Evolutionary conservation across 1,140 invertebrate genomes (phyloP).

Genomic region (Matsumurasca onukii): DNA sequence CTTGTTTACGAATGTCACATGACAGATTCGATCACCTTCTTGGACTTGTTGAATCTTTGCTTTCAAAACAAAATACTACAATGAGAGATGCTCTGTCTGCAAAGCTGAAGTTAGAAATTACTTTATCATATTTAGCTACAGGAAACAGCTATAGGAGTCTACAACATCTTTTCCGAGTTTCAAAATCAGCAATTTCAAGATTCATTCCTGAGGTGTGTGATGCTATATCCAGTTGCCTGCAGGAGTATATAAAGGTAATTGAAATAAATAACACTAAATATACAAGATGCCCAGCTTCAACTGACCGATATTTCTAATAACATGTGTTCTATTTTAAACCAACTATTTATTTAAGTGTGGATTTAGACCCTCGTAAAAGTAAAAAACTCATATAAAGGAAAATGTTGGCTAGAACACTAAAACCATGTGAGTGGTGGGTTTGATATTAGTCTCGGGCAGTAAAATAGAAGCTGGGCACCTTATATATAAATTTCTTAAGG

Average conservation of each 20-base stretch:
- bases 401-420: too few relatives aligned
- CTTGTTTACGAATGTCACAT: not conserved
- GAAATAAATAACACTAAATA: too few relatives aligned
- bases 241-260: constrained; percentile 17
- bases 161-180: constrained; percentile 19
- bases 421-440: too few relatives aligned
- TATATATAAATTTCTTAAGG: too few relatives aligned
- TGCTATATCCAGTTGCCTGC: constrained; percentile 1
- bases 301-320: too few relatives aligned
- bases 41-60: not conserved
- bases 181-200: constrained; percentile 1
- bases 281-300: too few relatives aligned
- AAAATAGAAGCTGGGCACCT: too few relatives aligned
- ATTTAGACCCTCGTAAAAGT: too few relatives aligned
- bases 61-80: not conserved
- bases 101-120: constrained; percentile 18
- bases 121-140: constrained; percentile 10
- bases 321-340: too few relatives aligned
- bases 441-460: too few relatives aligned
- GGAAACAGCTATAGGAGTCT: constrained; percentile 18
- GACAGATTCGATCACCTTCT: constrained; percentile 2
- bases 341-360: too few relatives aligned
- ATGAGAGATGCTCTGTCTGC: not conserved
- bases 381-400: too few relatives aligned
- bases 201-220: constrained; percentile 14